phyloP scores from a whole-genome alignment of 2,797 vertebrate species.

The Anomalospiza imberbis region DNA sequence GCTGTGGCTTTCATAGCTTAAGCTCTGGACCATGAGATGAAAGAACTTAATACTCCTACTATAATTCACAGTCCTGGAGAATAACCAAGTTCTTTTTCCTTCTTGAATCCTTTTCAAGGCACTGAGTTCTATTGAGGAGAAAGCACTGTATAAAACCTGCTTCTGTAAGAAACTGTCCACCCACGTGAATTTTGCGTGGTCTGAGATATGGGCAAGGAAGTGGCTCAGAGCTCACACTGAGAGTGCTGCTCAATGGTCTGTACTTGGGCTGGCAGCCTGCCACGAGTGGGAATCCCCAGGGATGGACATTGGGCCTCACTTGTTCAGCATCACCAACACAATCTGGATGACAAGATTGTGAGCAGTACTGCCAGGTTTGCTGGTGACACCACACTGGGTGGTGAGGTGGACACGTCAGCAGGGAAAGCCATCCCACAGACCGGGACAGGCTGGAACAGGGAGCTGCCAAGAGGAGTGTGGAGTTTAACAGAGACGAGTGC shows the following conservation, averaged over 20 bases:
- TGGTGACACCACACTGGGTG: neutral
- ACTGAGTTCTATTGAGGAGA: neutral
- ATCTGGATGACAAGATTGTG: neutral
- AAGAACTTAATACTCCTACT: neutral
- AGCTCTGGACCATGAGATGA: neutral
- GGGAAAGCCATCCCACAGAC: neutral
- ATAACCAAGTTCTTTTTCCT: neutral
- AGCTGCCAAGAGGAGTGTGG: neutral
- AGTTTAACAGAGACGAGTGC: neutral
- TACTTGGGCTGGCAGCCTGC: neutral
- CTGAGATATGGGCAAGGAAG: neutral
- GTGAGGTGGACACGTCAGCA: fast-evolving
- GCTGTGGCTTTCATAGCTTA: neutral
- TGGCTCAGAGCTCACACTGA: neutral
- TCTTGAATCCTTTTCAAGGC: neutral
- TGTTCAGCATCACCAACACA: neutral
- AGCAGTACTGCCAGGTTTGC: neutral
- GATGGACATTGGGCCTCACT: fast-evolving
- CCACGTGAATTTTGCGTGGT: neutral
- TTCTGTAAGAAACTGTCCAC: neutral
- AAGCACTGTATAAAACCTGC: neutral
- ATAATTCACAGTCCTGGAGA: neutral
- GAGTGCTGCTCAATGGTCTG: neutral
- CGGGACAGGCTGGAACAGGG: neutral
- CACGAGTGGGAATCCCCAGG: neutral